A percentile compares a stretch with the other conserved stretches of the same genome.
These are phyloP conservation scores for Molanna angustata DNA, from an alignment of 2,888 invertebrate species.

Conservation along the genomic window DNA sequence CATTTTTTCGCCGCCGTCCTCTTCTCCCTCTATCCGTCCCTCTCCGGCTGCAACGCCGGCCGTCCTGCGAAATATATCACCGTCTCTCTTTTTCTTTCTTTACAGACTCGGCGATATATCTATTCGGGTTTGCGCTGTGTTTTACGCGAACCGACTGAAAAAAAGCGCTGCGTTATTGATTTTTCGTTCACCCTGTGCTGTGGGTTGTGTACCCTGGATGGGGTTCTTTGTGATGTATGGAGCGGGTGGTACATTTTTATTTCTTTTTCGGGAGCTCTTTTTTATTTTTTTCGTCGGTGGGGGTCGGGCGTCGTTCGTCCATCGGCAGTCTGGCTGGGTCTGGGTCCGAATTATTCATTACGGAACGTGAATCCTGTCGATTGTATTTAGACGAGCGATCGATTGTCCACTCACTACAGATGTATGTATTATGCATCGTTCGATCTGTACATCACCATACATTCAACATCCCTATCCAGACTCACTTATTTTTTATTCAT, in stretches of 20 bases:
- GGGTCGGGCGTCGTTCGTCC: constrained; percentile 21
- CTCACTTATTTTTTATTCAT: no score
- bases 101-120: constrained; percentile 29
- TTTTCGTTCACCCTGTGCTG: constrained; percentile 42
- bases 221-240: constrained; percentile 32
- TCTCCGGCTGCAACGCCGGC: constrained; percentile 11
- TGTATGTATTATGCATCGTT: no score
- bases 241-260: constrained; percentile 20
- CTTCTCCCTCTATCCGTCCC: constrained; percentile 28
- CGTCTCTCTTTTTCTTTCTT: constrained; percentile 30
- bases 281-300: constrained; percentile 18
- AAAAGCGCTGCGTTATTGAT: constrained; percentile 61
- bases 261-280: constrained; percentile 22
- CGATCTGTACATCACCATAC: no score
- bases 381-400: neutral
- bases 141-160: constrained; percentile 51
- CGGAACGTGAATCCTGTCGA: neutral
- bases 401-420: neutral
- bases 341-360: constrained; percentile 32
- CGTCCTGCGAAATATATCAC: constrained; percentile 27
- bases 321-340: constrained; percentile 29
- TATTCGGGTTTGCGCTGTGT: constrained; percentile 38
- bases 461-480: no score
- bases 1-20: constrained; percentile 32
- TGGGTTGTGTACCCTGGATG: constrained; percentile 26